Evolutionary conservation across 2,888 invertebrate species (phyloP).

Genomic region (Eilema caniola): DNA sequence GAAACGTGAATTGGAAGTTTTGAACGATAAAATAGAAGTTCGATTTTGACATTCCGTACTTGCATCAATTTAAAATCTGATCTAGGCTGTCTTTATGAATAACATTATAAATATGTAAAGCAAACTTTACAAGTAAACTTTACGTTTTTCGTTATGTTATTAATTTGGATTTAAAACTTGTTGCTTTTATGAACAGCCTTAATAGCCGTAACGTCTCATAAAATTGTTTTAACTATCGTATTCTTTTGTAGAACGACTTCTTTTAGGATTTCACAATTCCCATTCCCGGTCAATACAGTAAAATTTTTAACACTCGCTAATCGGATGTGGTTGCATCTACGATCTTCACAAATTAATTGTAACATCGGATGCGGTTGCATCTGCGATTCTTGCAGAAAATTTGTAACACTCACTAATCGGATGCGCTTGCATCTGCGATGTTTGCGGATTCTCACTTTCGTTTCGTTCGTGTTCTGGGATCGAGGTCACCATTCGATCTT

Average conservation of each 20-base stretch:
- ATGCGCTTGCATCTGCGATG: not conserved
- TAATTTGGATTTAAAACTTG: not conserved
- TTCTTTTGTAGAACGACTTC: not conserved
- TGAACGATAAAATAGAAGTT: no score
- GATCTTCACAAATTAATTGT: no score
- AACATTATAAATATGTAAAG: no score
- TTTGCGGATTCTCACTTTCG: conserved; percentile 4
- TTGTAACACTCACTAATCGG: not conserved
- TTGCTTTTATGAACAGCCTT: not conserved
- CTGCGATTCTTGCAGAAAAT: not conserved
- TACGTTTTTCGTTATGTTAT: not conserved
- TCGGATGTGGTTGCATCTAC: not conserved
- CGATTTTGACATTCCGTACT: not conserved
- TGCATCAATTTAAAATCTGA: not conserved
- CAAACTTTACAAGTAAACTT: no score
- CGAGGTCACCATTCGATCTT: not conserved
- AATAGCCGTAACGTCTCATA: conserved; percentile 3
- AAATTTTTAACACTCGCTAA: not conserved
- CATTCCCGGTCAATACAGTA: not conserved
- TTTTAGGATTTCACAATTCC: not conserved
- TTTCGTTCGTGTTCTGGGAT: not conserved
- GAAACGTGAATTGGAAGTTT: no score
- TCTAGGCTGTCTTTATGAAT: no score
- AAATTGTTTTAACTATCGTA: not conserved
- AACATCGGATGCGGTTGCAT: not conserved